Conservation (phyloP, 2,113 vertebrate species). For the Varanus salvator region DNA sequence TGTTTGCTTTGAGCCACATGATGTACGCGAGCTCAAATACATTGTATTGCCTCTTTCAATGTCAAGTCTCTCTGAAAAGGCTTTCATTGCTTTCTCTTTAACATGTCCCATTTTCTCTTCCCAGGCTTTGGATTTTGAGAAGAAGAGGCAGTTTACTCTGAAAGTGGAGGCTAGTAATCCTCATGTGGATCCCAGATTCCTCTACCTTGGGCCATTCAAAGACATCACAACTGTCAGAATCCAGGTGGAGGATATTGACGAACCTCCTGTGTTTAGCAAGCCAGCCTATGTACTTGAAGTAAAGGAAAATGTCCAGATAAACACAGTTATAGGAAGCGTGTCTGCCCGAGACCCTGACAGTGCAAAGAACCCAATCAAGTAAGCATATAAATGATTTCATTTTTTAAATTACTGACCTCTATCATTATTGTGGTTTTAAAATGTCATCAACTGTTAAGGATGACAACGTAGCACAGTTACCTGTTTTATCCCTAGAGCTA, state of each 20-base stretch:
- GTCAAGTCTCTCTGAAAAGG: neutral
- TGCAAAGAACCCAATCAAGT: conserved; percentile 89
- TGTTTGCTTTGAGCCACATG: neutral
- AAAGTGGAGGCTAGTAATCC: conserved; percentile 92
- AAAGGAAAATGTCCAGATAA: conserved; percentile 85
- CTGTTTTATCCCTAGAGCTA: neutral
- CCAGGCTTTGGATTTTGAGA: conserved; percentile 92
- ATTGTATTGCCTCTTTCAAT: conserved; percentile 4
- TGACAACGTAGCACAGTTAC: neutral
- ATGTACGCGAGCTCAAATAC: neutral
- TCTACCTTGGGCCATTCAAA: conserved; percentile 88
- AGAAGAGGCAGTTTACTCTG: conserved; percentile 86
- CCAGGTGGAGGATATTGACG: conserved; percentile 90
- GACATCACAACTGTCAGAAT: conserved; percentile 89
- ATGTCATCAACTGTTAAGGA: neutral
- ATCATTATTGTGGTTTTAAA: neutral
- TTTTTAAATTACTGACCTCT: neutral
- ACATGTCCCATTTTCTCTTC: conserved; percentile 15
- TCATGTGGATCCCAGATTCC: conserved; percentile 86
- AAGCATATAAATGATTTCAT: conserved; percentile 66
- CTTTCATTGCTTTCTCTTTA: neutral
- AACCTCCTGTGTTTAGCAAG: conserved; percentile 90
- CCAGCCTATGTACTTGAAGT: conserved; percentile 89
- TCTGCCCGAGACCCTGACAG: conserved; percentile 90
- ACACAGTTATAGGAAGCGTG: conserved; percentile 84